Base-by-base conservation (phyloP, 2,113 vertebrate genomes). In the Gnathonemus longibarbis region DNA sequence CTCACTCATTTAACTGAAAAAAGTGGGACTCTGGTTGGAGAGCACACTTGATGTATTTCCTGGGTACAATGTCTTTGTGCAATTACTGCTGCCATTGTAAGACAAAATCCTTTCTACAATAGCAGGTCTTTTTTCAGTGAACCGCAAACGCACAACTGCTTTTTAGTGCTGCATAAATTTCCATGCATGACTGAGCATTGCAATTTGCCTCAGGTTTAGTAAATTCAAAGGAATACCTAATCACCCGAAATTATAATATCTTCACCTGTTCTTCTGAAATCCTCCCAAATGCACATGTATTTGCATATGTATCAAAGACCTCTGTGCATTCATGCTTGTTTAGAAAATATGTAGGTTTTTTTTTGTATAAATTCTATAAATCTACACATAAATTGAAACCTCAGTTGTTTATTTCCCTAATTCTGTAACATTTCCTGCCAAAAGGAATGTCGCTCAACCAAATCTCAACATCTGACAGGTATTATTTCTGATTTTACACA, bases 81-180 rank as follows among this genome's bases (percentile, higher is more conserved):
- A 84, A 84, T 84, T 84, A 84, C 83, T 48, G 83, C 83, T 84
- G 83, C 83, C 83, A 84, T 84, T 84, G 83, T 45, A 48, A 84
- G 45, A 84, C 83, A 84, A 84, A 84, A 84, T 84, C 83, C 19
- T 3, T 46, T 46, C 42, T 27, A 48, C 83, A 84, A 84, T 84
- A 48, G 83, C 45, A 84, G 83, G 45, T 84, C 83, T 84, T 84
- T 84, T 84, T 48, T 45, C 83, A 84, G 83, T 84, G 83, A 84
- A 84, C 83, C 83, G 42, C 83, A 84, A 84, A 84, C 45, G 83
- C 45, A 48, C 83, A 84, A 84, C 83, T 84, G 83, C 83, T 84
- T 84, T 48, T 84, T 84, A 84, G 83, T 46, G 83, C 83, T 84
- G 83, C 83, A 84, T 84, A 84, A 84, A 84, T 84, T 84, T 84